A percentile compares a stretch with the other conserved stretches of the same genome.
These are phyloP conservation scores for human (Homo sapiens) DNA, from an alignment of 2,113 vertebrate species.

Conservation along the genomic window GRCh38 chr12:108294501-108295000, in stretches of 20 bases:
- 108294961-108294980: background rate
- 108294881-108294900: background rate
- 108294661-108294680: rapidly evolving
- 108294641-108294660: too few relatives aligned
- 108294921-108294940: conserved; percentile 18
- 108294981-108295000: background rate
- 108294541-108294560: background rate
- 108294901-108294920: background rate
- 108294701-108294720: background rate
- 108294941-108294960: background rate
- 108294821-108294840: background rate
- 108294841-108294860: background rate
- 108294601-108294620: background rate
- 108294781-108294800: background rate
- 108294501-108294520: background rate
- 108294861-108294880: background rate
- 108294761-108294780: background rate
- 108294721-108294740: background rate
- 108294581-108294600: rapidly evolving
- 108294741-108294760: too few relatives aligned
- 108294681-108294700: rapidly evolving
- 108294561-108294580: background rate
- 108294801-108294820: rapidly evolving
- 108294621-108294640: background rate
- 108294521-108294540: background rate